These are phyloP conservation scores for Pristionchus pacificus DNA, from an alignment of 1,140 invertebrate species.

Conservation along the genomic window DNA sequence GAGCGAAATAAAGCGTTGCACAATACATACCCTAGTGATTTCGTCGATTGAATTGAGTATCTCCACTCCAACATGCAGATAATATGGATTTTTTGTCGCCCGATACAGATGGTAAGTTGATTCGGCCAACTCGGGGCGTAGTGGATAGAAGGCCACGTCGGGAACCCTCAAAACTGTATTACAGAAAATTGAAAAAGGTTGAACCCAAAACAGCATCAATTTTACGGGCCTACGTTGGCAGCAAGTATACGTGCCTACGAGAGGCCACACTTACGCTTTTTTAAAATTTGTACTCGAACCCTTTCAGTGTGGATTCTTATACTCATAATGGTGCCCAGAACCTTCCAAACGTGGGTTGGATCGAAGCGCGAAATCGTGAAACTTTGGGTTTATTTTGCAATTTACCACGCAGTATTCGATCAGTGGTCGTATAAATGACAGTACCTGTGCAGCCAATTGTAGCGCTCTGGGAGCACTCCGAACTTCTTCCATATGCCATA, in stretches of 20 bases:
- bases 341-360: too few species aligned
- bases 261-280: too few species aligned
- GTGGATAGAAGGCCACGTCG: slow-evolving; percentile 69
- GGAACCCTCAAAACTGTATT: slow-evolving; percentile 58
- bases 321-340: too few species aligned
- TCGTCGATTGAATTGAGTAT: slow-evolving; percentile 67
- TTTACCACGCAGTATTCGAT: too few species aligned
- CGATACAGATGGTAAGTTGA: slow-evolving; percentile 71
- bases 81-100: slow-evolving; percentile 72
- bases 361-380: too few species aligned
- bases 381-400: too few species aligned
- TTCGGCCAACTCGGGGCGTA: slow-evolving; percentile 69
- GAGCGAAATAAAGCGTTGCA: background rate
- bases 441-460: slow-evolving; percentile 67
- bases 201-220: slow-evolving; percentile 2
- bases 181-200: slow-evolving; percentile 15
- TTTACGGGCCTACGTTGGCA: slow-evolving; percentile 23
- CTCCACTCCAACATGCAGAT: slow-evolving; percentile 69
- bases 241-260: too few species aligned
- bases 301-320: too few species aligned
- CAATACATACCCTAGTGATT: slow-evolving; percentile 61
- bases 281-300: too few species aligned
- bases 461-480: slow-evolving; percentile 68
- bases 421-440: too few species aligned
- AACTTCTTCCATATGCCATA: slow-evolving; percentile 69